These are phyloP conservation scores for Natrix natrix DNA, from an alignment of 2,797 vertebrate species.

Conservation along the genomic window DNA sequence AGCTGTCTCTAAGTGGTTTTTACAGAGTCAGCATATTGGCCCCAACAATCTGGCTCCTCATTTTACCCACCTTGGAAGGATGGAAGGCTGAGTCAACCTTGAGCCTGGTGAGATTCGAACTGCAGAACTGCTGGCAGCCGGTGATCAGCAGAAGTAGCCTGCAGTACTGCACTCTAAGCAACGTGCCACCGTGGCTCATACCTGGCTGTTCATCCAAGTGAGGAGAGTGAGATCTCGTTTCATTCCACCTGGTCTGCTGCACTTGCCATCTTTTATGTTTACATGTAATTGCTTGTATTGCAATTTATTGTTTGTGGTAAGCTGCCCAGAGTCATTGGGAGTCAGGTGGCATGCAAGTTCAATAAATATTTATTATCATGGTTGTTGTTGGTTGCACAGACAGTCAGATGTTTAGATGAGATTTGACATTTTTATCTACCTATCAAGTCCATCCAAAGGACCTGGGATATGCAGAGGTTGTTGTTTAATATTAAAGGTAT, in stretches of 20 bases:
- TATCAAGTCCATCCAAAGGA: not conserved
- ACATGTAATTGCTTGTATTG: not conserved
- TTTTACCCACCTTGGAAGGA: too few relatives aligned
- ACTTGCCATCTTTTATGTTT: not conserved
- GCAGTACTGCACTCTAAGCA: too few relatives aligned
- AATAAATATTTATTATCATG: not conserved
- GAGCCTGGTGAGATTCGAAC: too few relatives aligned
- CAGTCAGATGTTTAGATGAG: not conserved
- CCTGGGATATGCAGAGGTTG: not conserved
- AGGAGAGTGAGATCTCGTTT: not conserved
- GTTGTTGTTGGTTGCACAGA: not conserved
- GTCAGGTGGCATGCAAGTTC: not conserved
- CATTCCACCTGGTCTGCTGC: not conserved
- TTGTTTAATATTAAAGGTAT: not conserved
- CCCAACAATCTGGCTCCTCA: too few relatives aligned
- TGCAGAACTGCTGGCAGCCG: too few relatives aligned
- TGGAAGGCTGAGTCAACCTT: too few relatives aligned
- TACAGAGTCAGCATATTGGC: too few relatives aligned
- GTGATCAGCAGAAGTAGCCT: too few relatives aligned
- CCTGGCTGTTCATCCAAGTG: not conserved
- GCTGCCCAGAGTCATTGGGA: not conserved
- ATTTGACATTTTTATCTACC: not conserved
- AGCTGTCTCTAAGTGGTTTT: too few relatives aligned
- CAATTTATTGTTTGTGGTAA: not conserved
- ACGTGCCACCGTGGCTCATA: not conserved